A percentile compares a stretch with the other conserved stretches of the same genome.
Evolutionary conservation across 2,113 vertebrate species (phyloP).

Genomic region (Brienomyrus brachyistius): DNA sequence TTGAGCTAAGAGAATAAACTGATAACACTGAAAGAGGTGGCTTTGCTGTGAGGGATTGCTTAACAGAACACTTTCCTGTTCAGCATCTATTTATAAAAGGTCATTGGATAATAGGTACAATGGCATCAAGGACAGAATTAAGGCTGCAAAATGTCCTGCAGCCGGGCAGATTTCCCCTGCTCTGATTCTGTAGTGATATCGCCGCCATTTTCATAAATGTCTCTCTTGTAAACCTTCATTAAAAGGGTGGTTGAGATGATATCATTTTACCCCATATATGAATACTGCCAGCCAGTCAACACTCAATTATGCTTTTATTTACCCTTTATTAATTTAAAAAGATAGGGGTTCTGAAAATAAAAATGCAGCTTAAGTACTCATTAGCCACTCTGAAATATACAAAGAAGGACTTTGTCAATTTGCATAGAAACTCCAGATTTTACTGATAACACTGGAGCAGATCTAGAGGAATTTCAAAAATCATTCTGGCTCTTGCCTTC

Average conservation of each 20-base stretch:
- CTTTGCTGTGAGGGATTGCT: not conserved
- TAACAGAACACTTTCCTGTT: not conserved
- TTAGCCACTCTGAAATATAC: not conserved
- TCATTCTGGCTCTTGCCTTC: not conserved
- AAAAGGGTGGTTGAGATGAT: not conserved
- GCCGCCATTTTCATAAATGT: not conserved
- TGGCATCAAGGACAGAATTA: not conserved
- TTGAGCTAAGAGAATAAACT: not conserved
- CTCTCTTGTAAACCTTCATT: not conserved
- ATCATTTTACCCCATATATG: not conserved
- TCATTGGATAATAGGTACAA: not conserved
- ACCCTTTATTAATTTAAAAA: not conserved
- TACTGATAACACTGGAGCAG: not conserved
- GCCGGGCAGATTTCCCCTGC: not conserved
- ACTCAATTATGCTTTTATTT: not conserved
- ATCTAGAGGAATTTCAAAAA: not conserved
- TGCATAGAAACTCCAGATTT: not conserved
- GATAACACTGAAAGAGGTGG: not conserved
- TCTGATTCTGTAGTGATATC: not conserved
- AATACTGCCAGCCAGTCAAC: not conserved
- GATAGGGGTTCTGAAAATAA: conserved; percentile 1
- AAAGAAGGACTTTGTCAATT: not conserved
- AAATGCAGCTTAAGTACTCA: conserved; percentile 4
- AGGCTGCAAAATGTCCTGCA: conserved; percentile 6
- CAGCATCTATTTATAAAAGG: not conserved